A percentile compares a stretch with the other conserved stretches of the same genome.
Evolutionary conservation across 2,888 invertebrate species (phyloP).

Genomic region (Lasioglossum villosulum): DNA sequence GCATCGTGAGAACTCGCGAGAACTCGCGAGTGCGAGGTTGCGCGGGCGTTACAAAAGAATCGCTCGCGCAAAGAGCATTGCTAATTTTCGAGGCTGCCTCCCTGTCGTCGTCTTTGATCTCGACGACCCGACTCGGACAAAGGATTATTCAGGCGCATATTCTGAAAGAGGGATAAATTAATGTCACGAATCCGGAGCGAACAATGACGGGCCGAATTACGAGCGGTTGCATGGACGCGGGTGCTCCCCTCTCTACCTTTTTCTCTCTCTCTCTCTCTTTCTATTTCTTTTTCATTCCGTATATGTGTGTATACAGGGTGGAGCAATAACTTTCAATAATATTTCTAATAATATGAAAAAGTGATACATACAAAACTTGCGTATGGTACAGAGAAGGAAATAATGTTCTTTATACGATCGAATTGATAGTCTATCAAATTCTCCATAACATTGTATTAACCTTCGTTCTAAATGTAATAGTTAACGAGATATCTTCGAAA

Average conservation of each 20-base stretch:
- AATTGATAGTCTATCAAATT: no score
- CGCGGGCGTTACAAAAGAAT: slow-evolving; percentile 36
- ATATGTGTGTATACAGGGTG: not conserved
- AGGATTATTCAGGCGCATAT: slow-evolving; percentile 29
- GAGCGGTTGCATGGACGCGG: slow-evolving; percentile 5
- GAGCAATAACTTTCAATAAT: not conserved
- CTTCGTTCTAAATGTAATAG: no score
- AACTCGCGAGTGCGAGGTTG: not conserved
- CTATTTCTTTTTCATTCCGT: not conserved
- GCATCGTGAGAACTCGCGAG: not conserved
- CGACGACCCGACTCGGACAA: slow-evolving; percentile 49
- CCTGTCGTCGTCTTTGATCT: slow-evolving; percentile 50
- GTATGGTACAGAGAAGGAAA: no score
- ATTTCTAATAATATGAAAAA: not conserved
- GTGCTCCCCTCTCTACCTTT: not conserved
- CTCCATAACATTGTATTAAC: no score
- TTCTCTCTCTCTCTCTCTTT: not conserved
- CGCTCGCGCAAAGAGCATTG: slow-evolving; percentile 52
- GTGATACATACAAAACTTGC: not conserved
- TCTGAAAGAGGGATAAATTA: slow-evolving; percentile 56
- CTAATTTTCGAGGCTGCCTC: slow-evolving; percentile 41
- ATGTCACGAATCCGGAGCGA: slow-evolving; percentile 58
- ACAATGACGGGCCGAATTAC: slow-evolving; percentile 59
- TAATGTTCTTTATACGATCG: no score
- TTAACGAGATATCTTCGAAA: no score